Percentiles rank a stretch among this genome's conserved stretches.
Conservation (phyloP, 2,797 vertebrate species). For the Clarias platycephalus region DNA sequence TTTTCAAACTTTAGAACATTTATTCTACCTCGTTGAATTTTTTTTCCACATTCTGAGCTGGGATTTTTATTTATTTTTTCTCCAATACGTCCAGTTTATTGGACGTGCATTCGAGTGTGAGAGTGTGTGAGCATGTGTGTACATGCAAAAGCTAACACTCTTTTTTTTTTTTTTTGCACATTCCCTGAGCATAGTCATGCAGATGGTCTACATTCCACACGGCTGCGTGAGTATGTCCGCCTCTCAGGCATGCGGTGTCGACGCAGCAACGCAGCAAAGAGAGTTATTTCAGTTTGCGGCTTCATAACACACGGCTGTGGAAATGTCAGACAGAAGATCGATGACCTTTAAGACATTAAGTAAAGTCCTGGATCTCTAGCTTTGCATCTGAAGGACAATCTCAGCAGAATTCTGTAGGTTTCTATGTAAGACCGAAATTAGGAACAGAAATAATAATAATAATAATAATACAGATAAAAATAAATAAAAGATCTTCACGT, state of each 20-base stretch:
- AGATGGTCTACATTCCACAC: constrained; percentile 49
- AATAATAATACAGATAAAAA: neutral
- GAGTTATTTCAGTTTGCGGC: constrained; percentile 24
- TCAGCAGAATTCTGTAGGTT: neutral
- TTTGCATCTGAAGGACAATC: neutral
- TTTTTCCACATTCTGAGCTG: too few relatives aligned
- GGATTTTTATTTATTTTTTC: too few relatives aligned
- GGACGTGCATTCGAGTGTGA: neutral
- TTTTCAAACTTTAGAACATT: too few relatives aligned
- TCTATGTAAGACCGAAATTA: neutral
- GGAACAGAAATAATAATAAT: too few relatives aligned
- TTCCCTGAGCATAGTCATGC: constrained; percentile 30
- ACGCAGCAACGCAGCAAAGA: constrained; percentile 4
- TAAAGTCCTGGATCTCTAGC: neutral
- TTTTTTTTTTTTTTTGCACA: constrained; percentile 27
- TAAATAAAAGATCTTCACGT: neutral
- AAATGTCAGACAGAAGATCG: constrained; percentile 22
- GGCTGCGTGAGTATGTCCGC: constrained; percentile 24
- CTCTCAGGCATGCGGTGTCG: constrained; percentile 32
- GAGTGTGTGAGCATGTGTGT: neutral
- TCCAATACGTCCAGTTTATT: neutral
- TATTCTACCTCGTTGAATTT: too few relatives aligned
- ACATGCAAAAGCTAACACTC: neutral
- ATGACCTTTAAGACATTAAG: constrained; percentile 12
- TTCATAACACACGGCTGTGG: neutral